phyloP scores from a whole-genome alignment of 2,888 invertebrate genomes.

The Dexiosoma caninum region DNA sequence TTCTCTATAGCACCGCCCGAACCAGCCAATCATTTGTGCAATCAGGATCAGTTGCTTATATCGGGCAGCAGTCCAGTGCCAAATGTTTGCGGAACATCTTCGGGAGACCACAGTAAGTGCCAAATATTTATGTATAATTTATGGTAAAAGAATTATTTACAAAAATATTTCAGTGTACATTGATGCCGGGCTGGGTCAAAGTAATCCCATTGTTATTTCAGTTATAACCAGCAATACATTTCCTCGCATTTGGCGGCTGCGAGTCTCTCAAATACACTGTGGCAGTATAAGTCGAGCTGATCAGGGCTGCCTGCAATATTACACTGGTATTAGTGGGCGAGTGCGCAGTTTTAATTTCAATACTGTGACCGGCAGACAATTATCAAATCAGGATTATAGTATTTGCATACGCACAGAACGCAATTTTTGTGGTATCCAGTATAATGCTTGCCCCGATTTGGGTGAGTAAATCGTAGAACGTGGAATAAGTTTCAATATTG shows the following conservation, averaged over 20 bases:
- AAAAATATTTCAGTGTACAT: constrained; percentile 84
- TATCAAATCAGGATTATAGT: constrained; percentile 93
- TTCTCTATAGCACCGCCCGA: constrained; percentile 88
- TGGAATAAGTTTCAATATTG: too few species aligned
- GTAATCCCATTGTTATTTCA: constrained; percentile 88
- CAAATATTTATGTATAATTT: too few species aligned
- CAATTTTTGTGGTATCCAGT: constrained; percentile 92
- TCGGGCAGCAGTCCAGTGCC: constrained; percentile 89
- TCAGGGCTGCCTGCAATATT: constrained; percentile 77
- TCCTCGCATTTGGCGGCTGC: constrained; percentile 88
- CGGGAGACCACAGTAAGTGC: constrained; percentile 87
- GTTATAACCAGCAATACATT: constrained; percentile 89
- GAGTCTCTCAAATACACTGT: constrained; percentile 88
- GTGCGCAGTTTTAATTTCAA: constrained; percentile 92
- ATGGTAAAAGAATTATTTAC: too few species aligned
- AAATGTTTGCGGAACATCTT: constrained; percentile 88
- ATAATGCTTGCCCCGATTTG: constrained; percentile 85
- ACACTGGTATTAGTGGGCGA: constrained; percentile 86
- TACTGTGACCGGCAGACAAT: constrained; percentile 84
- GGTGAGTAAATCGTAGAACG: constrained; percentile 78
- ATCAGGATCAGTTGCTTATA: constrained; percentile 90
- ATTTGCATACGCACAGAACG: constrained; percentile 90
- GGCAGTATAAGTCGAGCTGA: constrained; percentile 82
- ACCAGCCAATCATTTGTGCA: constrained; percentile 86
- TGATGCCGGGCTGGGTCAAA: constrained; percentile 83